Evolutionary conservation across 2,888 invertebrate genomes (phyloP).

Genomic region (Acronicta psi): DNA sequence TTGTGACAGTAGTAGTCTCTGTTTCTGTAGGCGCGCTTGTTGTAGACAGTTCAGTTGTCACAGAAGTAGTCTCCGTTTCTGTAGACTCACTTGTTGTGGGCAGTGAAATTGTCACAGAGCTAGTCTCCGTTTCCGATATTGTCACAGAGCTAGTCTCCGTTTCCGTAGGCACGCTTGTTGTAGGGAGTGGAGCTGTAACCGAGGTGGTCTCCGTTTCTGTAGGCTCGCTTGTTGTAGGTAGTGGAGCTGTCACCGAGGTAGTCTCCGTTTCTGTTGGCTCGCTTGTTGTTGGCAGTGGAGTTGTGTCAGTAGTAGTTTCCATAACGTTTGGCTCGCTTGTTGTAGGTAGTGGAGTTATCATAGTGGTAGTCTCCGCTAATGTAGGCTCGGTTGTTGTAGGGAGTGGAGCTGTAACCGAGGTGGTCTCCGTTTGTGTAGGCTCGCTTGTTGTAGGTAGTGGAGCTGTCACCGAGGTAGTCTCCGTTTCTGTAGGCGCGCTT

Average conservation of each 20-base stretch:
- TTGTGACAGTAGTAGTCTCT: conserved; percentile 7
- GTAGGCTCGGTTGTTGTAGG: conserved; percentile 1
- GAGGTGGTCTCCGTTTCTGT: background rate
- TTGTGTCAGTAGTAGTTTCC: background rate
- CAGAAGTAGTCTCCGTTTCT: background rate
- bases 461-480: conserved; percentile 3
- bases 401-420: background rate
- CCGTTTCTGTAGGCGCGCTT: background rate
- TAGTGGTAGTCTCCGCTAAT: background rate
- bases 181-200: background rate
- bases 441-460: conserved; percentile 3
- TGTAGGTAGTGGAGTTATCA: conserved; percentile 1
- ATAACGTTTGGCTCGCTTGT: background rate
- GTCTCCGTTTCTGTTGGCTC: background rate
- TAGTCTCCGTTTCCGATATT: background rate
- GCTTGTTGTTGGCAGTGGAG: background rate
- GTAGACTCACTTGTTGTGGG: background rate
- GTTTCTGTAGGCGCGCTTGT: background rate
- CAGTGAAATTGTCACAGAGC: background rate
- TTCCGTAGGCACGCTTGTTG: background rate
- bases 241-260: background rate
- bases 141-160: conserved; percentile 1
- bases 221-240: background rate
- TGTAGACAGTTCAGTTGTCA: background rate
- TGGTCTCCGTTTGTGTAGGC: conserved; percentile 3